Evolutionary conservation across 2,888 invertebrate species (phyloP), one percentile per base, ranked within the genome.

Genomic region (Zaprionus obscuricornis): DNA sequence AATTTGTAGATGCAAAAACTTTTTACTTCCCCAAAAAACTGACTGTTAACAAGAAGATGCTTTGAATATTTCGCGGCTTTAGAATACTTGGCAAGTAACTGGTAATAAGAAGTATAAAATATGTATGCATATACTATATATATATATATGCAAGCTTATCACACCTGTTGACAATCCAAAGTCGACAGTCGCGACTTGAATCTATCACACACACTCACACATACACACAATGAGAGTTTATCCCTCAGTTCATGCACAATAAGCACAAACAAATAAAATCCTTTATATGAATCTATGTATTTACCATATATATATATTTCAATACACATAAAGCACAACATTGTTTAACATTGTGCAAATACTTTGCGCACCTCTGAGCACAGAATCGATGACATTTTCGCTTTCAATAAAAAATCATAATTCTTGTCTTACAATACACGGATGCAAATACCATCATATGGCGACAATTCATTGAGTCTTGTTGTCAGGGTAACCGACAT

Each of bases 1-100:
- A 83, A 81, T 81, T 81, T 81, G 83, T 74, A 83, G 81, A 83
- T 77, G 81, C 67, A 74, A 74, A 81, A 81, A 83, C 58, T 81
- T 81, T 79, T 64, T 49, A 50, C 43, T 50, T 57, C 33, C 33
- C 42, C 17, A 51, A 59, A 62, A 65, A 52, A 55, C 46, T 33
- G 42, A 40, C 57, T 68, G 68, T 63, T 67, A 64, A 68, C 68
- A 64, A 58, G 69, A 31, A 57, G 34, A 46, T 47, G 45, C 51
- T 58, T 64, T 59, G 51, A 55, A 64, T 64, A 69, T 55, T 49
- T 40, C 11, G 49, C 36, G 51, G 40, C 26, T 18, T 47, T 20
- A 22, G 31, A 34, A 26, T 29, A 67, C 43, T 70, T 63, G 51
- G 24, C 59, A 71, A 39, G 45, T 64, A 49, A 49, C 58, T 65